Evolutionary conservation across 2,113 vertebrate species (phyloP).

Genomic region (Vulpes vulpes): DNA sequence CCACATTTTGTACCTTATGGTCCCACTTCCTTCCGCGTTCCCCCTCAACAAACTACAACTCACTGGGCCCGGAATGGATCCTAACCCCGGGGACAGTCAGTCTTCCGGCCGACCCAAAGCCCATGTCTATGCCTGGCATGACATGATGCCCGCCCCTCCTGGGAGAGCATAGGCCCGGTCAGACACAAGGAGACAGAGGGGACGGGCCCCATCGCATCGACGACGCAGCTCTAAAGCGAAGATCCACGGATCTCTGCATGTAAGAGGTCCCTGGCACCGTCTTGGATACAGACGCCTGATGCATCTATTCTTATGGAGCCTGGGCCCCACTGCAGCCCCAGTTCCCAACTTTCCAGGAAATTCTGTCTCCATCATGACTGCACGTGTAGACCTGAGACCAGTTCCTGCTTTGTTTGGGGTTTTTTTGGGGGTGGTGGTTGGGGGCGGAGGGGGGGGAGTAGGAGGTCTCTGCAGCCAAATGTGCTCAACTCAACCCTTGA

Average conservation of each 20-base stretch:
- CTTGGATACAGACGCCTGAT: background rate
- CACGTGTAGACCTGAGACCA: background rate
- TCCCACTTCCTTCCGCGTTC: background rate
- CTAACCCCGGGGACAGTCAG: accelerated
- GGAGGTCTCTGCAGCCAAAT: background rate
- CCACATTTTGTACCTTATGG: background rate
- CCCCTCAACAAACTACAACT: background rate
- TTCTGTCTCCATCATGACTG: background rate
- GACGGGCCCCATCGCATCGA: background rate
- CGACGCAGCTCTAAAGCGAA: background rate
- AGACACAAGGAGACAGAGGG: background rate
- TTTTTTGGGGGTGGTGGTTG: background rate
- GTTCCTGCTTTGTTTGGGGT: background rate
- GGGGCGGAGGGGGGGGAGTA: background rate
- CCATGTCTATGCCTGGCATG: background rate
- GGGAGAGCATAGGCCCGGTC: background rate
- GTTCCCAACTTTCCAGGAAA: background rate
- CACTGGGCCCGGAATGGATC: background rate
- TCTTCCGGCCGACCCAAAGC: background rate
- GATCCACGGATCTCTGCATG: background rate
- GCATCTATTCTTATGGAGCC: background rate
- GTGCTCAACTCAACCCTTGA: background rate
- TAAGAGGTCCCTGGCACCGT: background rate
- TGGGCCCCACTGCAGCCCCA: background rate
- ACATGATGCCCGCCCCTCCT: background rate